phyloP scores from a whole-genome alignment of 2,113 vertebrate genomes.

The Amphiprion percula region DNA sequence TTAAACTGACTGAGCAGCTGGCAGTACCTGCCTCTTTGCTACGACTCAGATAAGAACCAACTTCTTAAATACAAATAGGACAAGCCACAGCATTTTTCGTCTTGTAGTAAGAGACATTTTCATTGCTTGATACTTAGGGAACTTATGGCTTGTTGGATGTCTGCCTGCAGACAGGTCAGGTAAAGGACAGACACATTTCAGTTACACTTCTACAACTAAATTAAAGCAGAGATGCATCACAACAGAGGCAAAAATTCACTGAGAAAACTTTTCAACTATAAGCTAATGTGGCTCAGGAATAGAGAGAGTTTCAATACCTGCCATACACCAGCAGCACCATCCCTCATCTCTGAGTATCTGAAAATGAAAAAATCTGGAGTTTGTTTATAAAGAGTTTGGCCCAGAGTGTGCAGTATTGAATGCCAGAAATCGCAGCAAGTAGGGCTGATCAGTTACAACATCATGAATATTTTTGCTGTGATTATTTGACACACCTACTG shows the following conservation, averaged over 20 bases:
- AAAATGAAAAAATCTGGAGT: conserved; percentile 6
- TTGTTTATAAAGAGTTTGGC: conserved; percentile 22
- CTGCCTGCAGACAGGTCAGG: not conserved
- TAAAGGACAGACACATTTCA: not conserved
- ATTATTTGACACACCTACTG: too few relatives aligned
- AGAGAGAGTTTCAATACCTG: not conserved
- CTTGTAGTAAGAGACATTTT: not conserved
- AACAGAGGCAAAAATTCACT: not conserved
- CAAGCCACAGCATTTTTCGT: not conserved
- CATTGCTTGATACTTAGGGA: conserved; percentile 11
- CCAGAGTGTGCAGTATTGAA: conserved; percentile 15
- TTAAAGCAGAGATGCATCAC: not conserved
- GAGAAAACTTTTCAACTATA: not conserved
- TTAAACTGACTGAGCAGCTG: conserved; percentile 45
- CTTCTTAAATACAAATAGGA: conserved; percentile 41
- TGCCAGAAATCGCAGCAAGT: conserved; percentile 25
- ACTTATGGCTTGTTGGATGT: conserved; percentile 7
- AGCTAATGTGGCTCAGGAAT: not conserved
- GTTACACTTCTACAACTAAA: not conserved
- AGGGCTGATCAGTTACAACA: too few relatives aligned
- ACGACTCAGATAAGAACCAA: conserved; percentile 34
- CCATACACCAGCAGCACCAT: not conserved
- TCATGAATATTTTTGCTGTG: too few relatives aligned
- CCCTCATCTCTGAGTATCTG: conserved; percentile 1
- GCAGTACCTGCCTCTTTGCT: conserved; percentile 45